Evolutionary conservation across 2,113 vertebrate species (phyloP).

Genomic region (Labeo rohita): DNA sequence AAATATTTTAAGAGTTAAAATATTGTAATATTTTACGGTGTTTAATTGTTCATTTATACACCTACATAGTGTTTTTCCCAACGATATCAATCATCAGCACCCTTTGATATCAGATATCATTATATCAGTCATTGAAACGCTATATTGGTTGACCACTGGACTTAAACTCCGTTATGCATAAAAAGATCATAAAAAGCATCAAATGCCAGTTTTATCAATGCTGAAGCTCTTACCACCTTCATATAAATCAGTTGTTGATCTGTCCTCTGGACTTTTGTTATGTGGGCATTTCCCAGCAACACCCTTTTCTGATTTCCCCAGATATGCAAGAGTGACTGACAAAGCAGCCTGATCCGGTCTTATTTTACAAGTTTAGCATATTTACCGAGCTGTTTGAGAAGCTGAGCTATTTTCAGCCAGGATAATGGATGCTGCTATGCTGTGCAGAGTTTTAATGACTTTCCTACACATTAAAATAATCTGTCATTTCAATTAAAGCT

Average conservation of each 20-base stretch:
- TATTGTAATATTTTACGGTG: neutral
- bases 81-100: neutral
- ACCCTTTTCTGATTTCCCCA: slow-evolving; percentile 11
- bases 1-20: neutral
- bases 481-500: slow-evolving; percentile 83
- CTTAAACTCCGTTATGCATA: neutral
- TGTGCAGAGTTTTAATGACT: slow-evolving; percentile 77
- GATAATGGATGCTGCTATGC: slow-evolving; percentile 52
- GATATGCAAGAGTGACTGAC: slow-evolving; percentile 12
- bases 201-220: neutral
- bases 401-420: slow-evolving; percentile 55
- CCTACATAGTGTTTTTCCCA: too few species aligned
- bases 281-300: neutral
- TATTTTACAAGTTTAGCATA: slow-evolving; percentile 34
- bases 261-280: neutral
- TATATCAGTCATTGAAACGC: neutral
- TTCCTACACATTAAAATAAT: slow-evolving; percentile 82
- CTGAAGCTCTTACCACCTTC: neutral
- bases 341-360: slow-evolving; percentile 19
- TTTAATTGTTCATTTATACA: neutral
- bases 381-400: slow-evolving; percentile 43
- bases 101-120: neutral
- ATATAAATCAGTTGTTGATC: neutral
- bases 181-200: neutral
- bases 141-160: neutral